Base-by-base conservation (phyloP, 2,113 vertebrate species). In the Illadopsis cleaveri region DNA sequence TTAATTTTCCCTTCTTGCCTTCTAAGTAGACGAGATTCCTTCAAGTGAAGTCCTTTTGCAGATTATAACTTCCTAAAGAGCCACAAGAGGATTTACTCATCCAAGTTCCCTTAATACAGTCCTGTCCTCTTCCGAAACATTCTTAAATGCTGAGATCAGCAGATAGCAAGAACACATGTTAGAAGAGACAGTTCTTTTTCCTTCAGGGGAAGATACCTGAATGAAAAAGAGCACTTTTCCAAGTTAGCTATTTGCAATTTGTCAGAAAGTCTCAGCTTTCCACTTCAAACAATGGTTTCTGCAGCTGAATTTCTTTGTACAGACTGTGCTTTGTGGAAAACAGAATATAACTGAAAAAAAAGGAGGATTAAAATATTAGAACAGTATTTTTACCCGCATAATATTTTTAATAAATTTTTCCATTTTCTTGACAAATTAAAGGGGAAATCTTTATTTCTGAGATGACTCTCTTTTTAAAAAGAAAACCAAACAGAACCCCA, bases 41-140 rank as follows among this genome's bases (percentile, higher is more conserved):
- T 60, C 48, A 84, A 50, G 28, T 58, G 30, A 90, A 90, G 62
- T 64, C 77, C 58, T 90, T 93, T 22, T 66, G 64, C 71, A 81
- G 51, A 40, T 86, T 85, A 73, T 62, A 66, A 83, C 75, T 96
- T 94, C 75, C 87, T 90, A 56, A 95, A 88, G 47, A 65, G 64
- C 38, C 82, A 75, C 48, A 47, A 61, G 96, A 92, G 88, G 81
- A 92, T 90, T 93, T 81, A 42, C 53, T 62, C 54, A 51, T 93
- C 90, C 89, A 90, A 95, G 58, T 80, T 82, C 65, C 65, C 45
- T 75, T 40, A 44, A 58, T 40, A 40, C 69, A 50, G 56, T 38
- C 38, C 69, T 64, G 51, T 50, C 64, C 76, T 88, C 12, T 50
- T 85, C 58, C 4, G 12, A 88, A 92, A 62, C 71, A 83, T 92